Percentiles rank a stretch among this genome's conserved stretches.
Conservation (phyloP, 64 coral and sea anemone genomes). For the Montipora foliosa region DNA sequence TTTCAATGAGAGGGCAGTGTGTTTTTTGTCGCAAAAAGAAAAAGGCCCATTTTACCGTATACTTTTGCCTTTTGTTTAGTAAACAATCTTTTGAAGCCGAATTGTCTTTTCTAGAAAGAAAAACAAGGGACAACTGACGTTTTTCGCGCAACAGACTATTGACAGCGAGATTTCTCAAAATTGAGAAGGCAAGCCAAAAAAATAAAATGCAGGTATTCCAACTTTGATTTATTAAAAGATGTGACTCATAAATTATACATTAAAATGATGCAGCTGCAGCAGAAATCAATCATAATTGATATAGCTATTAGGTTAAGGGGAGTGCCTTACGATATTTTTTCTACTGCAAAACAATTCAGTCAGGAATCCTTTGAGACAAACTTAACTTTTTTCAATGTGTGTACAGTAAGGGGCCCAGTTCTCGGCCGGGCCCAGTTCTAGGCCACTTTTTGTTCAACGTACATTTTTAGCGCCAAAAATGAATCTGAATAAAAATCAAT, state of each 20-base stretch:
- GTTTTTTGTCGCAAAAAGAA: not conserved
- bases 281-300: not conserved
- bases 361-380: too few species aligned
- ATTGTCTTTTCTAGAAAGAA: not conserved
- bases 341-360: too few species aligned
- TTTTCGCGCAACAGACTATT: too few species aligned
- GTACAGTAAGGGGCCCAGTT: too few species aligned
- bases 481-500: too few species aligned
- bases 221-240: not conserved
- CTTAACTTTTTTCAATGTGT: too few species aligned
- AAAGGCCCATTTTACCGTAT: not conserved
- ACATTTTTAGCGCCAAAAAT: too few species aligned
- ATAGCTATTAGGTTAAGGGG: not conserved
- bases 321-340: not conserved
- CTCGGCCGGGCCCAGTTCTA: too few species aligned
- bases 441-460: too few species aligned
- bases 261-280: not conserved
- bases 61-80: not conserved
- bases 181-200: not conserved
- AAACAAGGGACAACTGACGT: not conserved
- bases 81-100: not conserved
- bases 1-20: not conserved
- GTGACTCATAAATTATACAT: conserved; percentile 15
- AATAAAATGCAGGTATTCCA: not conserved
- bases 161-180: not conserved